Base-by-base conservation (phyloP, 2,888 invertebrate genomes). In the Serripes groenlandicus region DNA sequence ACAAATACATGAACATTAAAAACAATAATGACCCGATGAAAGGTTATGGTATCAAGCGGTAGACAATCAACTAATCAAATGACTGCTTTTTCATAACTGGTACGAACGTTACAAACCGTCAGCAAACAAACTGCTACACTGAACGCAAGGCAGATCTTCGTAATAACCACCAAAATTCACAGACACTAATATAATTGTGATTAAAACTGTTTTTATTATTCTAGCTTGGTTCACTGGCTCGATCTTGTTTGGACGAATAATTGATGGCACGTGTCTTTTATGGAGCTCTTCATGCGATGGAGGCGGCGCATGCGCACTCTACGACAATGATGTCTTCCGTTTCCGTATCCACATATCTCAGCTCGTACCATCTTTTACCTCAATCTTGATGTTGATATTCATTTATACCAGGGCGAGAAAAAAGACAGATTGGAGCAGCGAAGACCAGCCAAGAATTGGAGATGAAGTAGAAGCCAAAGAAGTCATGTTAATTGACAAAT, bases 391-490 rank as follows among this genome's bases (percentile, higher is more conserved):
- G 66, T 35, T 66, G 9, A 66, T 66, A 26, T 42, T 66, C n/a
- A 28, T 66, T 66, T 42, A 42, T 26, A 42, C 37, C 2, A 30
- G 35, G 28, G 66, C 66, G 23, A 42, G 2, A 11, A 66, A 66
- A 42, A 66, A 66, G 66, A 66, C 66, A 37, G 66, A 66, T 26
- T 66, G 66, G 66, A 66, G 66, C 28, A 66, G 66, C 42, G 42
- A 66, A 15, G 76, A 81, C 58, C 35, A 75, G 23, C 71, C 75
- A 5, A 54, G 71, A 26, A 58, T 30, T 7, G 81, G 69, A 3
- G 73, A 81, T 23, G 64, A 49, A 26, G 35, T n/a, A n/a, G 70
- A 70, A 11, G 28, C 37, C 7, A 64, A 60, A 23, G 62, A 70
- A 32, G 52, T 75, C 18, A 78, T 75, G 76, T 60, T 75, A 49